Evolutionary conservation across 2,113 vertebrate species (phyloP), one percentile per base, ranked within the genome.

Genomic region (Fregata magnificens): DNA sequence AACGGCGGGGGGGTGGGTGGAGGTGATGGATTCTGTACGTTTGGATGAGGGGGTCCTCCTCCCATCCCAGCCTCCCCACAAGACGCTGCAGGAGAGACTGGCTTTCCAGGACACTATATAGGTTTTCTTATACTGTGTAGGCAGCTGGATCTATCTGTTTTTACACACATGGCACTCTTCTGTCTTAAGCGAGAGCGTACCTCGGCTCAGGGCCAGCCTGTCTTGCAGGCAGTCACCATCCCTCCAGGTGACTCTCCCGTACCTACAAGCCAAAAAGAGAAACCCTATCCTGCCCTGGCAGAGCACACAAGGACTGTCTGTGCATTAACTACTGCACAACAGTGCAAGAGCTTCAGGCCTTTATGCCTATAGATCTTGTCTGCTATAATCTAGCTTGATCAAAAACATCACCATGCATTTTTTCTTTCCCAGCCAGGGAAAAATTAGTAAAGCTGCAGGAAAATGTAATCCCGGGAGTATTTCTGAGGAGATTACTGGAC

Each of bases 111-210:
- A 53, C 10, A 15, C 31, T 8, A 5, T 1, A 7, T 18, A 45
- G 38, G 6, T 50, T 79, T 84, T 62, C 14, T 58, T 74, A 34
- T 10, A 24, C 21, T 58, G 7, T 31, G 10, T 18, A 58, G 55
- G 24, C 32, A 77, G n/a, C 22, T 81, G 38, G 7, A 9, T 73
- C 12, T 78, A 3, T 25, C 47, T 44, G 9, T 6, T 87, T 82
- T 87, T 78, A 82, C 20, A 61, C 32, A 71, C 4, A 3, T 10
- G 20, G 15, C 18, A 31, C 32, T 56, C 21, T 61, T 77, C 24
- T 52, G 7, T 28, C 16, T 82, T 13, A 71, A 49, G n/a, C 0
- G 3, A 34, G 21, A 31, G 8, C 0, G 0, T 34, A 56, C 7
- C 55, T 73, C 34, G 74, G 31, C 45, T 53, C 21, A 42, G 59